Conservation (phyloP, 2,113 vertebrate species). For the Cebus imitator region DNA sequence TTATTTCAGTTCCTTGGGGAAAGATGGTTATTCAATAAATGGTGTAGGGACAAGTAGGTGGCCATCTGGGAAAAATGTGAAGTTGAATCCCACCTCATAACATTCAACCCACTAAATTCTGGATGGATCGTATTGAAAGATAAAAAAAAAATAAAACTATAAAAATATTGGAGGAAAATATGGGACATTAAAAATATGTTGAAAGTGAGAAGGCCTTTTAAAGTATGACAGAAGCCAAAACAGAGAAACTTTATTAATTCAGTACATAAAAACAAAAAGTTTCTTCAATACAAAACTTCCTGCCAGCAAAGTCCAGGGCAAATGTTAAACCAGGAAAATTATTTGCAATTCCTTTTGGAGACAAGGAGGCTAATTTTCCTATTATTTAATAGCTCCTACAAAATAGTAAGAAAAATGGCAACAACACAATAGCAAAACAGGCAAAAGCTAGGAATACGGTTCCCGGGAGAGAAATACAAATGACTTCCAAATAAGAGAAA, state of each 20-base stretch:
- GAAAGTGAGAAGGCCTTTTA: neutral
- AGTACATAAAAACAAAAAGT: neutral
- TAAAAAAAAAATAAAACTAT: neutral
- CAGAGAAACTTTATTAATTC: neutral
- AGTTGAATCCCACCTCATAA: neutral
- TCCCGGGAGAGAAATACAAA: neutral
- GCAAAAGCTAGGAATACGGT: neutral
- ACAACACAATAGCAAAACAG: neutral
- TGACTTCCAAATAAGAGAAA: neutral
- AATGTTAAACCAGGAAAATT: neutral
- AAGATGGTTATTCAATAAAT: neutral
- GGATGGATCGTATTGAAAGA: neutral
- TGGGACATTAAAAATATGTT: neutral
- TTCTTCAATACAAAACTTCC: neutral
- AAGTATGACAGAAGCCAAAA: neutral
- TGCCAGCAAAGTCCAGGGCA: neutral
- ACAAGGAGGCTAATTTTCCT: neutral
- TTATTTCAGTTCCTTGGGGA: neutral
- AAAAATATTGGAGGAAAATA: conserved; percentile 4
- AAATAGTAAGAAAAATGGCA: conserved; percentile 9
- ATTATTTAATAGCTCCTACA: neutral
- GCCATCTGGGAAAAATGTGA: neutral
- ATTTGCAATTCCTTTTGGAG: neutral
- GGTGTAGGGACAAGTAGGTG: neutral
- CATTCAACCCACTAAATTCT: neutral